A percentile compares a stretch with the other conserved stretches of the same genome.
These are phyloP conservation scores for roundworm (Caenorhabditis elegans) DNA, from an alignment of 1,140 invertebrate species.

Conservation along the genomic window WBcel235 BX284603.4:5168501-5169000, in stretches of 20 bases:
- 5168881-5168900: too few relatives aligned
- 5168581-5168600: neutral
- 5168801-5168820: too few relatives aligned
- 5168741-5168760: neutral
- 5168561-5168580: neutral
- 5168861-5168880: too few relatives aligned
- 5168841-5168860: too few relatives aligned
- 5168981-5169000: too few relatives aligned
- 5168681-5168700: neutral
- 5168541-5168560: neutral
- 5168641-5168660: neutral
- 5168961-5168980: too few relatives aligned
- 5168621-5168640: neutral
- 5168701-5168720: neutral
- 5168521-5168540: neutral
- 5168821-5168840: too few relatives aligned
- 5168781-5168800: neutral
- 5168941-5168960: too few relatives aligned
- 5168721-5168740: neutral
- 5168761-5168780: neutral
- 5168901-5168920: too few relatives aligned
- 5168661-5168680: neutral
- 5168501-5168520: neutral
- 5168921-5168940: too few relatives aligned
- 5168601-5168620: neutral